Conservation (phyloP, 1,140 invertebrate species). For the Megathymus violae region DNA sequence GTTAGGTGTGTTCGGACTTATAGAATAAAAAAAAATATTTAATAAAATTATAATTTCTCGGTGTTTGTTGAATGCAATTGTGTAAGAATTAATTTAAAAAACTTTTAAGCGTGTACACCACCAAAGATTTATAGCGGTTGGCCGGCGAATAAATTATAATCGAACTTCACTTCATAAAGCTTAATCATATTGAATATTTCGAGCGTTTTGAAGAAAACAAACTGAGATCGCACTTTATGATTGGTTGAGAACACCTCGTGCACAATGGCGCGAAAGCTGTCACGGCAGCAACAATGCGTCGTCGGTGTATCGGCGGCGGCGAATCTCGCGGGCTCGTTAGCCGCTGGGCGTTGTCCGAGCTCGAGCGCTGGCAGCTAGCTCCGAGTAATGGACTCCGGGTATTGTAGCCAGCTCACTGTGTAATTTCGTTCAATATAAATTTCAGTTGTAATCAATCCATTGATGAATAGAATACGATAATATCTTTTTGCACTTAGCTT, state of each 20-base stretch:
- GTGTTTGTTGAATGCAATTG: too few species aligned
- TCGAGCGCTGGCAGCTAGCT: slow-evolving; percentile 10
- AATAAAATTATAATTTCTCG: too few species aligned
- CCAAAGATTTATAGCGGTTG: too few species aligned
- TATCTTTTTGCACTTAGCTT: too few species aligned
- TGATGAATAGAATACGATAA: too few species aligned
- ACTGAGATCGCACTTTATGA: slow-evolving; percentile 28
- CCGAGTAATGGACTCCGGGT: slow-evolving; percentile 5
- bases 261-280: slow-evolving; percentile 35
- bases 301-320: slow-evolving; percentile 21
- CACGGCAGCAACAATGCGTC: slow-evolving; percentile 30
- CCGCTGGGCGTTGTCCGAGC: slow-evolving; percentile 16
- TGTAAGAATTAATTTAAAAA: too few species aligned
- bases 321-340: slow-evolving; percentile 26
- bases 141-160: not conserved
- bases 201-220: slow-evolving; percentile 28
- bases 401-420: not conserved
- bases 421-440: too few species aligned
- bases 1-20: too few species aligned
- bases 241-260: slow-evolving; percentile 26
- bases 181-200: slow-evolving; percentile 23
- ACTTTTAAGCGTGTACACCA: too few species aligned
- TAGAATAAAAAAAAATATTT: too few species aligned
- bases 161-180: slow-evolving; percentile 5
- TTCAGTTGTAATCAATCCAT: too few species aligned